These are phyloP conservation scores for Hydropsyche betteni DNA, from an alignment of 2,888 invertebrate genomes.

Conservation along the genomic window DNA sequence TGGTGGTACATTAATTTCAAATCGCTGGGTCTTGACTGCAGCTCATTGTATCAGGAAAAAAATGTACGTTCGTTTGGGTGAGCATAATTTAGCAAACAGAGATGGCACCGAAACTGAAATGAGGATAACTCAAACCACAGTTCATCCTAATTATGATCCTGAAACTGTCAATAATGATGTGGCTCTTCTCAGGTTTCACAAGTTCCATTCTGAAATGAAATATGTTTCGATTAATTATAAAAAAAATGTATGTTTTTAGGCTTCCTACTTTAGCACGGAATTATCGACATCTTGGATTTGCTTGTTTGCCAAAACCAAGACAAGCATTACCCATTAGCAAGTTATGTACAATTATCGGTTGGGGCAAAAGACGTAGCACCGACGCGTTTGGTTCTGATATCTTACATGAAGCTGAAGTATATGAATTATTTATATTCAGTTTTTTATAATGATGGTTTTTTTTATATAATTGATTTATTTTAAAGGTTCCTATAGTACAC, in stretches of 20 bases:
- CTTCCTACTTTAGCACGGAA: constrained; percentile 58
- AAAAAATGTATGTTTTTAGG: neutral
- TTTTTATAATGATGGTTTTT: neutral
- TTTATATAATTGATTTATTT: constrained; percentile 34
- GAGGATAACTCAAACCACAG: constrained; percentile 75
- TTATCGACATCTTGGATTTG: constrained; percentile 71
- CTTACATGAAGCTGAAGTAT: constrained; percentile 79
- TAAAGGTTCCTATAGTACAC: constrained; percentile 84
- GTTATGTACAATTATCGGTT: constrained; percentile 88
- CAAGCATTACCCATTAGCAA: constrained; percentile 72
- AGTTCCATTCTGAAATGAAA: neutral
- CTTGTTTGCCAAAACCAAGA: constrained; percentile 81
- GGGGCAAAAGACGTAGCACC: constrained; percentile 85
- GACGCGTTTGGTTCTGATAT: constrained; percentile 84
- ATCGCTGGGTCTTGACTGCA: constrained; percentile 87
- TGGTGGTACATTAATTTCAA: constrained; percentile 84
- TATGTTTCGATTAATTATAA: neutral
- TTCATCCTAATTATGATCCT: constrained; percentile 87
- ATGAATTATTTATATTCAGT: constrained; percentile 29
- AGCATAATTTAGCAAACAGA: constrained; percentile 79
- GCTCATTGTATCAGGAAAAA: constrained; percentile 85
- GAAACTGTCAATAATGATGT: constrained; percentile 94
- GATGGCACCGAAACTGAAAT: constrained; percentile 83
- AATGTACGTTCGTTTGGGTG: constrained; percentile 83
- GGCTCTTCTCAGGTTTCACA: constrained; percentile 75